These are phyloP conservation scores for Phytoseiulus persimilis DNA, from an alignment of 2,888 invertebrate species.

Conservation along the genomic window DNA sequence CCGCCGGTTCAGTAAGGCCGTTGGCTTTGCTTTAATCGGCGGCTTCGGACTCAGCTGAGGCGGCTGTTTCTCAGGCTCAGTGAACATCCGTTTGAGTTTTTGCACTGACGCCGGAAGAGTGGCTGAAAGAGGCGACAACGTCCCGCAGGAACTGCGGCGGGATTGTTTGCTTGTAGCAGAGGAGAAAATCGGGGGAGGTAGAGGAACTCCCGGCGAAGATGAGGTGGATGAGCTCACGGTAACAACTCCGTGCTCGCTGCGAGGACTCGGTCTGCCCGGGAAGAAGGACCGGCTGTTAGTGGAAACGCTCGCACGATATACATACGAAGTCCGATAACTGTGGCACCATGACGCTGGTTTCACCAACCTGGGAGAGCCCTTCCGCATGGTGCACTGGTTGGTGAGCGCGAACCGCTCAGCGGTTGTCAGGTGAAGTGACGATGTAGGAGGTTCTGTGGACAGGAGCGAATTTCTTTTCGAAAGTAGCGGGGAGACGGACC, in stretches of 20 bases:
- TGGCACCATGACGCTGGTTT: too few relatives aligned
- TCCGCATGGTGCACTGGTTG: conserved; percentile 68
- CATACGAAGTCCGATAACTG: too few relatives aligned
- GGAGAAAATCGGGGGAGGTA: conserved; percentile 19
- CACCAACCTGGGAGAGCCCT: conserved; percentile 49
- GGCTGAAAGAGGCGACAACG: conserved; percentile 19
- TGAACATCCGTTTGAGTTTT: conserved; percentile 33
- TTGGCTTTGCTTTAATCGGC: conserved; percentile 35
- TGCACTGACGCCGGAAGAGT: conserved; percentile 21
- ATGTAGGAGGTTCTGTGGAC: not conserved
- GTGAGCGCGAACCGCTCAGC: conserved; percentile 70
- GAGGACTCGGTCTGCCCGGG: conserved; percentile 21
- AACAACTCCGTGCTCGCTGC: conserved; percentile 37
- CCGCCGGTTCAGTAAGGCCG: conserved; percentile 33
- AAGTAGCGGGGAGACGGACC: not conserved
- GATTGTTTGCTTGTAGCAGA: conserved; percentile 7
- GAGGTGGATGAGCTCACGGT: conserved; percentile 21
- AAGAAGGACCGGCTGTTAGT: not conserved
- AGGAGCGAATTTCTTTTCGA: not conserved
- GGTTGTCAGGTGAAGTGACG: conserved; percentile 55
- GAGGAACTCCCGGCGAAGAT: not conserved
- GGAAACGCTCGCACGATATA: too few relatives aligned
- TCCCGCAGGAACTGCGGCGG: conserved; percentile 31
- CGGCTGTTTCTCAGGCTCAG: conserved; percentile 29
- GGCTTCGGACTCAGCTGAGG: conserved; percentile 32